These are phyloP conservation scores for Malacoraja senta DNA, from an alignment of 2,797 vertebrate species.

Conservation along the genomic window DNA sequence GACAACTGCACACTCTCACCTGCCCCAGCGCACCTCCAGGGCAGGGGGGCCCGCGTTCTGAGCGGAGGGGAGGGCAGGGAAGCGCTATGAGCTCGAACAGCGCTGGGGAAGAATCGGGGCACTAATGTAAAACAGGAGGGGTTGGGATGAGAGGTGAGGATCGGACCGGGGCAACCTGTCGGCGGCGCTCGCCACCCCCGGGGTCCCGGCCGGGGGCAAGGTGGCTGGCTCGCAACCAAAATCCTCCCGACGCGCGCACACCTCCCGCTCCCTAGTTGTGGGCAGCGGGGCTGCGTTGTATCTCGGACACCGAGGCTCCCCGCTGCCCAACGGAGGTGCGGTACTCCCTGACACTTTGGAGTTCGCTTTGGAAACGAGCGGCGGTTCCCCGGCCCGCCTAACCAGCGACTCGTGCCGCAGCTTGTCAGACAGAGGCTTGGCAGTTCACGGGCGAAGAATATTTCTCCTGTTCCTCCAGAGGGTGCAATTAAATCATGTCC, in stretches of 20 bases:
- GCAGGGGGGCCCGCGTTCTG: too few species aligned
- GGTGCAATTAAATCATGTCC: neutral
- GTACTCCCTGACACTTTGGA: neutral
- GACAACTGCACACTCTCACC: too few species aligned
- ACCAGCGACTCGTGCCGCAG: neutral
- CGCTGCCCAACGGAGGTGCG: neutral
- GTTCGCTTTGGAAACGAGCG: neutral
- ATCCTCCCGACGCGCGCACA: too few species aligned
- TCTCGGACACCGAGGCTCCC: neutral
- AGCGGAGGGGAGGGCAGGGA: too few species aligned
- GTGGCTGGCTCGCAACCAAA: too few species aligned
- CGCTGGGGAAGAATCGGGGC: neutral
- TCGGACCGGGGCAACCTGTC: neutral
- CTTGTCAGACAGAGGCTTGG: neutral
- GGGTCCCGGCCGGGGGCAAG: too few species aligned
- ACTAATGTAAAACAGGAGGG: too few species aligned
- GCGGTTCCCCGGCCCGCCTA: neutral
- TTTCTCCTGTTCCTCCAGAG: too few species aligned
- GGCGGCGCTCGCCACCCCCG: too few species aligned
- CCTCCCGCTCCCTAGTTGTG: too few species aligned
- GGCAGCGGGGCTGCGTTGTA: too few species aligned
- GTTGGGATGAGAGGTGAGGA: neutral
- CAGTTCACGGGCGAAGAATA: neutral
- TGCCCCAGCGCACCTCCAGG: too few species aligned
- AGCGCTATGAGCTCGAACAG: neutral